Evolutionary conservation across 2,888 invertebrate species (phyloP).

Genomic region (Melinaea menophilus): DNA sequence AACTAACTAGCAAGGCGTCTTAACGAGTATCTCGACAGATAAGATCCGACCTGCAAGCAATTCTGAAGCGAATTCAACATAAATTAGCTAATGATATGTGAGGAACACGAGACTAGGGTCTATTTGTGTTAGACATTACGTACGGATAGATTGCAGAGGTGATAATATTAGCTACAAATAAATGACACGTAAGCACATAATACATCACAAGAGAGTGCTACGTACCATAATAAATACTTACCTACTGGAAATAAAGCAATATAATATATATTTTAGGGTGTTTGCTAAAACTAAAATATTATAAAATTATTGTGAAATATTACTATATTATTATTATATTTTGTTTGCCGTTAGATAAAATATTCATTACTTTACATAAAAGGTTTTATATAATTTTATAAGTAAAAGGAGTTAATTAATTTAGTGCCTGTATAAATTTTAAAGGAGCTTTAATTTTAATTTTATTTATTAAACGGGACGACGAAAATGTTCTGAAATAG

Average conservation of each 20-base stretch:
- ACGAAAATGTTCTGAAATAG: constrained; percentile 32
- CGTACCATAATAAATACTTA: too few species aligned
- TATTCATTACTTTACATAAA: too few species aligned
- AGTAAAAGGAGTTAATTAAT: constrained; percentile 17
- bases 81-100: constrained; percentile 68
- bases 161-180: constrained; percentile 3
- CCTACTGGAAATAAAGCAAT: too few species aligned
- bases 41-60: constrained; percentile 63
- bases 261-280: too few species aligned
- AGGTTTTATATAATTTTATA: constrained; percentile 1
- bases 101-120: constrained; percentile 45
- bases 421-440: constrained; percentile 24
- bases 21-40: constrained; percentile 52
- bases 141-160: neutral
- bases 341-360: too few species aligned
- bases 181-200: too few species aligned
- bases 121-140: constrained; percentile 13
- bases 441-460: constrained; percentile 30
- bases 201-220: too few species aligned
- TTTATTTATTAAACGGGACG: constrained; percentile 32
- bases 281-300: too few species aligned
- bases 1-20: constrained; percentile 33
- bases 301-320: too few species aligned
- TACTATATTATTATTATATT: too few species aligned
- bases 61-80: constrained; percentile 61